These are phyloP conservation scores for Neocrepidodera transversa DNA, from an alignment of 2,888 invertebrate species.

Conservation along the genomic window DNA sequence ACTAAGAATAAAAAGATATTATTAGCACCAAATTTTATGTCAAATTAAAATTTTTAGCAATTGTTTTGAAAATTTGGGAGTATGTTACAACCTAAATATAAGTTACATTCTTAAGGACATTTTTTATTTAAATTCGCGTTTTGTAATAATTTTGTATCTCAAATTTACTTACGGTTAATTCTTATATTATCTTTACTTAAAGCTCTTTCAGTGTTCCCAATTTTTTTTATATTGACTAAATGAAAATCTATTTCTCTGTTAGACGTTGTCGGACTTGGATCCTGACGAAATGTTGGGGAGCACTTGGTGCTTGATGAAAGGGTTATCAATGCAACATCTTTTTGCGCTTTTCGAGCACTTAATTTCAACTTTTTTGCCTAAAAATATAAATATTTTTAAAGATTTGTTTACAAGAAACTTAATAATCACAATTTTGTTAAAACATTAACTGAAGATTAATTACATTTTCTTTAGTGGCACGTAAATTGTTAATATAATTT, in stretches of 20 bases:
- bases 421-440: no score
- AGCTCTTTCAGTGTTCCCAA: no score
- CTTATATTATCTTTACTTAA: neutral
- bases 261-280: neutral
- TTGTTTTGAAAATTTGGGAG: neutral
- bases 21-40: no score
- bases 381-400: conserved; percentile 25
- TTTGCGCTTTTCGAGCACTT: conserved; percentile 63
- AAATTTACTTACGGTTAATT: no score
- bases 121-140: no score
- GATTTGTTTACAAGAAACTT: neutral
- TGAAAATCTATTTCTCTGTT: neutral
- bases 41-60: no score
- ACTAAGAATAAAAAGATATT: no score
- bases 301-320: no score
- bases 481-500: conserved; percentile 68
- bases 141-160: no score
- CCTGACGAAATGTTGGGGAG: no score
- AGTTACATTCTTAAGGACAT: no score
- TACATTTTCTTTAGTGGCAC: conserved; percentile 67
- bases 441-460: conserved; percentile 28
- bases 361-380: conserved; percentile 64
- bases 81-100: neutral
- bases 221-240: no score
- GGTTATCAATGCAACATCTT: neutral